phyloP scores from a whole-genome alignment of 2,797 vertebrate species.

The Micropoecilia bifurca region DNA sequence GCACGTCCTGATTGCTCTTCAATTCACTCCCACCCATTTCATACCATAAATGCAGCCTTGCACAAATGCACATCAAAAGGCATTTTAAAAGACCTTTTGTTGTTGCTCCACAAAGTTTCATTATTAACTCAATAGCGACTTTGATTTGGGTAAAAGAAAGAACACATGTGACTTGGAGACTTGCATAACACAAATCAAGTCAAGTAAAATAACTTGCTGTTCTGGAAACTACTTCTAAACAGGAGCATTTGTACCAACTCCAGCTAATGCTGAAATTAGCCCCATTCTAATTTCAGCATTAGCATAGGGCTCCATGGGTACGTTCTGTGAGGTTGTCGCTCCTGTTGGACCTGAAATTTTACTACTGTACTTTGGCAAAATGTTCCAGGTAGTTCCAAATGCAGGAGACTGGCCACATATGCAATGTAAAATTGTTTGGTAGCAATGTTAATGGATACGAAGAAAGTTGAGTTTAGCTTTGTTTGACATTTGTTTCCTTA shows the following conservation, averaged over 20 bases:
- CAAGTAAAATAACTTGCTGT: not conserved
- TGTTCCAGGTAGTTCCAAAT: not conserved
- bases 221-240: not conserved
- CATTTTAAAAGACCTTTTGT: not conserved
- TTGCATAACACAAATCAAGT: not conserved
- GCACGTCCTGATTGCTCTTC: constrained; percentile 4
- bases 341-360: not conserved
- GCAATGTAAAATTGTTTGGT: not conserved
- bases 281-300: not conserved
- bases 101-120: not conserved
- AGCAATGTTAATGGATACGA: not conserved
- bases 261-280: too few species aligned
- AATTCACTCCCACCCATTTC: not conserved
- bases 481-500: not conserved
- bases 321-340: not conserved
- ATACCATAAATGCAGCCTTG: not conserved
- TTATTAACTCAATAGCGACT: not conserved
- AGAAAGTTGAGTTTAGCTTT: not conserved
- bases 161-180: not conserved
- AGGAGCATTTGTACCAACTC: not conserved
- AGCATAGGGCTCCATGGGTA: not conserved
- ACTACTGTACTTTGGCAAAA: not conserved
- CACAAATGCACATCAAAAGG: not conserved
- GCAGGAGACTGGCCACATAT: not conserved
- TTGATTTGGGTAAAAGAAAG: not conserved